phyloP scores from a whole-genome alignment of 2,888 invertebrate genomes.

The Phymatocera aterrima region DNA sequence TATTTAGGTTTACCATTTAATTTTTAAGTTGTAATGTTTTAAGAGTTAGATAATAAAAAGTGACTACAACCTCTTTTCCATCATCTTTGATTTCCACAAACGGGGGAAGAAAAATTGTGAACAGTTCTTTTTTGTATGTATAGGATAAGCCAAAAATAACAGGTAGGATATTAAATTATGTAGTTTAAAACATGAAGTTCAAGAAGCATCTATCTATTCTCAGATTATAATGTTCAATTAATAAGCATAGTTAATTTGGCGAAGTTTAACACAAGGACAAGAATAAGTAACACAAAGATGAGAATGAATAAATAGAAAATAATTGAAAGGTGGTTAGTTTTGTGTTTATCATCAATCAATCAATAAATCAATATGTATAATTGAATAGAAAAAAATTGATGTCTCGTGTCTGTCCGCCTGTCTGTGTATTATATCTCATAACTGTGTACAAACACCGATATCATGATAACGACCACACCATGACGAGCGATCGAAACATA shows the following conservation, averaged over 20 bases:
- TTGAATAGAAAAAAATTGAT: conserved; percentile 53
- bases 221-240: background rate
- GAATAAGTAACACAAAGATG: no score
- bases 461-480: no score
- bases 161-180: conserved; percentile 48
- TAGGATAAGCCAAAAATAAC: conserved; percentile 30
- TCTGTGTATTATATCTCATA: conserved; percentile 48
- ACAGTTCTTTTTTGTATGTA: no score
- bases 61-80: conserved; percentile 70
- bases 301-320: conserved; percentile 37
- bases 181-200: conserved; percentile 38
- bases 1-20: conserved; percentile 65
- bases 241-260: conserved; percentile 1
- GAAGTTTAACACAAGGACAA: no score
- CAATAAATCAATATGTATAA: conserved; percentile 47
- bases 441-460: no score
- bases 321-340: conserved; percentile 47
- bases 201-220: conserved; percentile 21
- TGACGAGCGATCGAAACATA: conserved; percentile 49
- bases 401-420: conserved; percentile 55
- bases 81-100: conserved; percentile 61
- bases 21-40: conserved; percentile 71
- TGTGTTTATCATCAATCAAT: conserved; percentile 33
- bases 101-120: conserved; percentile 43
- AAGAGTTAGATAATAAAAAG: conserved; percentile 71